Percentiles rank a stretch among this genome's conserved stretches.
Evolutionary conservation across 2,888 invertebrate genomes (phyloP).

Genomic region (Ptilodon capucinus): DNA sequence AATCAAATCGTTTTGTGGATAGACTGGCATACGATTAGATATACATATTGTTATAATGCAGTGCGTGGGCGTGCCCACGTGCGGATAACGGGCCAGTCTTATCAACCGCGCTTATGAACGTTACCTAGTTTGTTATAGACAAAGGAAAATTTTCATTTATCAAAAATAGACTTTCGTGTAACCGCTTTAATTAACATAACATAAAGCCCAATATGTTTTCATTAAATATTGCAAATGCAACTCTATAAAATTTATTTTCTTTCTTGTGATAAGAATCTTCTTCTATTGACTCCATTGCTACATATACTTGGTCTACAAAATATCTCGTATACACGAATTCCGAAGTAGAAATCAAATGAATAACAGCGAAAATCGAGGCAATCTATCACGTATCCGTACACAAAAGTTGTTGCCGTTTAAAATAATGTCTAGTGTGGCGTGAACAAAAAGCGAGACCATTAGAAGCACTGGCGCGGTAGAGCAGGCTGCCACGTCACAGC

Average conservation of each 20-base stretch:
- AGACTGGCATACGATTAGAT: conserved; percentile 39
- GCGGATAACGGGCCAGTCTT: conserved; percentile 62
- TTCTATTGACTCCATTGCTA: background rate
- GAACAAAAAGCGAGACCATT: conserved; percentile 42
- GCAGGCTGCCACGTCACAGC: conserved; percentile 63
- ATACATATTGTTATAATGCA: conserved; percentile 25
- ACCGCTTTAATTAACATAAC: conserved; percentile 9
- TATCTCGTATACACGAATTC: background rate
- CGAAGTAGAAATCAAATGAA: background rate
- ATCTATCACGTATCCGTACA: conserved; percentile 5
- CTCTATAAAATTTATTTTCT: too few relatives aligned
- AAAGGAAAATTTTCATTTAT: conserved; percentile 39
- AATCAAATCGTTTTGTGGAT: conserved; percentile 23
- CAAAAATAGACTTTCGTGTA: conserved; percentile 19
- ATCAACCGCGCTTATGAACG: conserved; percentile 45
- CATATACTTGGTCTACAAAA: too few relatives aligned
- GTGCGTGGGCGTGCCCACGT: conserved; percentile 62
- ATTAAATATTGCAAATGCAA: background rate
- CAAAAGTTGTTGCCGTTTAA: conserved; percentile 17
- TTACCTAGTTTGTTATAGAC: conserved; percentile 28
- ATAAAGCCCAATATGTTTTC: conserved; percentile 5
- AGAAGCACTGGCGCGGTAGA: conserved; percentile 35
- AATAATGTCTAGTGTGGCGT: conserved; percentile 31
- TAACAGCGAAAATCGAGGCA: background rate
- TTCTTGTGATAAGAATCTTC: background rate